Evolutionary conservation across 2,113 vertebrate genomes (phyloP).

Genomic region (Picathartes gymnocephalus): DNA sequence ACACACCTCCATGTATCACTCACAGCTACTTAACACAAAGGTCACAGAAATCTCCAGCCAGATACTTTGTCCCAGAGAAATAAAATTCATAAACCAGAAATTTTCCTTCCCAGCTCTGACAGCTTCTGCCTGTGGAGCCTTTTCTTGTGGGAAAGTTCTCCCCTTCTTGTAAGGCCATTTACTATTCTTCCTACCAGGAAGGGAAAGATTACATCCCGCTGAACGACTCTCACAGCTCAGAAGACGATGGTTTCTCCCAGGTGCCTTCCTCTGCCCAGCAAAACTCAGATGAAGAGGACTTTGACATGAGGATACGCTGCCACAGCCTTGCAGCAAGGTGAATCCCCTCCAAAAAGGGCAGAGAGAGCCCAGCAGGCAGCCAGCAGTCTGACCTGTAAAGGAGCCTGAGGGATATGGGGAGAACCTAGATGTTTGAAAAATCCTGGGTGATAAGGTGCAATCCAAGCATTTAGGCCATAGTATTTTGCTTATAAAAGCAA

Average conservation of each 20-base stretch:
- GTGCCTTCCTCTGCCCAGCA: slow-evolving; percentile 80
- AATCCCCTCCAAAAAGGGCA: not conserved
- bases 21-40: not conserved
- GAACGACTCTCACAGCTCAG: slow-evolving; percentile 85
- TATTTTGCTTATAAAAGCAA: not conserved
- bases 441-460: not conserved
- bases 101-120: not conserved
- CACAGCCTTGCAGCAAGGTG: slow-evolving; percentile 88
- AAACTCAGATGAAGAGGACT: slow-evolving; percentile 78
- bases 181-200: slow-evolving; percentile 71
- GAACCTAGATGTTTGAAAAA: not conserved
- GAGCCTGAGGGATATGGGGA: not conserved
- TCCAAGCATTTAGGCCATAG: not conserved
- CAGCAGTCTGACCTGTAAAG: not conserved
- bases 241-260: slow-evolving; percentile 91
- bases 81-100: not conserved
- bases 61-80: not conserved
- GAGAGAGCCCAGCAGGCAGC: not conserved
- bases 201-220: slow-evolving; percentile 82
- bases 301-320: slow-evolving; percentile 75
- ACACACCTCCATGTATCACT: not conserved
- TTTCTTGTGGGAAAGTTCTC: not conserved
- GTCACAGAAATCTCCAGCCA: not conserved
- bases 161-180: not conserved
- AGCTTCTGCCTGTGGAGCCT: not conserved